These are phyloP conservation scores for Acromyrmex heyeri DNA, from an alignment of 1,140 invertebrate species.

Conservation along the genomic window DNA sequence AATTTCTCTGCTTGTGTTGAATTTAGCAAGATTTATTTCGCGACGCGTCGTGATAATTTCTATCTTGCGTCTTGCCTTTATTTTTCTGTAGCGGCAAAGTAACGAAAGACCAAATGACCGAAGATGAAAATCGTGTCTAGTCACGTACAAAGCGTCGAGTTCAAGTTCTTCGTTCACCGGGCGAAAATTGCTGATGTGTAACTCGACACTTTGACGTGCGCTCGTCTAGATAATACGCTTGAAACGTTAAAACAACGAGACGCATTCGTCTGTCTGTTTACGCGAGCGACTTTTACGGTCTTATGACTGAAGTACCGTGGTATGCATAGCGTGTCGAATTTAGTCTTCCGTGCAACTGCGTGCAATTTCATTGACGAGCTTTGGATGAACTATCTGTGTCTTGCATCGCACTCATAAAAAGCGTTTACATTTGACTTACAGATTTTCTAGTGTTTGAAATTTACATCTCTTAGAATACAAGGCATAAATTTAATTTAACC, in stretches of 20 bases:
- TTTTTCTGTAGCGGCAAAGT: slow-evolving; percentile 27
- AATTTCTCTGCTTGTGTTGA: background rate
- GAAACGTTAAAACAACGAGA: slow-evolving; percentile 49
- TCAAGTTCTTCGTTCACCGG: slow-evolving; percentile 30
- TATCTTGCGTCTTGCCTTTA: background rate
- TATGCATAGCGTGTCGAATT: slow-evolving; percentile 5
- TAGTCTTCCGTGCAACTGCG: background rate
- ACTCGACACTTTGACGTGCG: slow-evolving; percentile 21
- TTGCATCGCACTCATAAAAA: slow-evolving; percentile 12
- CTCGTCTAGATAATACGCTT: slow-evolving; percentile 37
- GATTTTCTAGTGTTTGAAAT: slow-evolving; percentile 5
- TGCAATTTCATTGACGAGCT: slow-evolving; percentile 23
- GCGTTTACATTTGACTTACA: background rate
- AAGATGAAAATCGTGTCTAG: slow-evolving; percentile 42
- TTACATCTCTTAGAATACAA: background rate
- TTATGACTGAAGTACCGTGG: background rate
- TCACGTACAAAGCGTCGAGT: slow-evolving; percentile 31
- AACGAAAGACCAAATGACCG: slow-evolving; percentile 26
- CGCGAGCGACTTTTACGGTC: slow-evolving; percentile 39
- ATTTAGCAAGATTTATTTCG: slow-evolving; percentile 28
- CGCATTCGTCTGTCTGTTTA: slow-evolving; percentile 53
- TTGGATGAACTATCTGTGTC: background rate
- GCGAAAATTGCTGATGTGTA: slow-evolving; percentile 53
- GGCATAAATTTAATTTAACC: background rate
- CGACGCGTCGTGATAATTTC: background rate